phyloP scores from a whole-genome alignment of 2,797 vertebrate genomes.

The Poeciliopsis gracilis region DNA sequence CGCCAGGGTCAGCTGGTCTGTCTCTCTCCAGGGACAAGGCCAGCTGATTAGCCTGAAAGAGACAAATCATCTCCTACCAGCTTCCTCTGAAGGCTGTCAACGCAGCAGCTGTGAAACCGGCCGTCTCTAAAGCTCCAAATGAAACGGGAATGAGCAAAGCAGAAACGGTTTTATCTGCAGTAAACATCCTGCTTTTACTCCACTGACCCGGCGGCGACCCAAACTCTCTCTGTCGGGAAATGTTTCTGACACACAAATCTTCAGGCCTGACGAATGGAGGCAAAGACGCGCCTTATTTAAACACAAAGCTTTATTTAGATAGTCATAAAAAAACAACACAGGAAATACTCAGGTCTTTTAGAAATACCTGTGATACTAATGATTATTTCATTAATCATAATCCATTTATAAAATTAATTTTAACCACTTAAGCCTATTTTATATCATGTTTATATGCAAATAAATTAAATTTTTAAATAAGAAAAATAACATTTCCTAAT shows the following conservation, averaged over 20 bases:
- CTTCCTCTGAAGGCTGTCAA: conserved; percentile 40
- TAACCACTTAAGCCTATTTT: no score
- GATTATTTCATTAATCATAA: no score
- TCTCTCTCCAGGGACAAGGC: conserved; percentile 50
- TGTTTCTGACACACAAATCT: neutral
- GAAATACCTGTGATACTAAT: neutral
- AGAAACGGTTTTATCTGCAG: conserved; percentile 13
- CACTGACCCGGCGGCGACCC: neutral
- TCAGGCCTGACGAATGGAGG: neutral
- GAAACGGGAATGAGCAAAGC: conserved; percentile 10
- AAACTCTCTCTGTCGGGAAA: neutral
- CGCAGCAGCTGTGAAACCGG: neutral
- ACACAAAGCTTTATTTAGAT: neutral
- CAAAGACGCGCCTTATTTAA: neutral
- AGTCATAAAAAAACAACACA: neutral
- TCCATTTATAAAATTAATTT: no score
- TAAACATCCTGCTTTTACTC: conserved; percentile 9
- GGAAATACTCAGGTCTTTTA: neutral
- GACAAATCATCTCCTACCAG: conserved; percentile 33
- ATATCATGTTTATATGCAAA: no score
- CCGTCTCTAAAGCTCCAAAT: conserved; percentile 7
- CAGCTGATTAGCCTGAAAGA: conserved; percentile 30
- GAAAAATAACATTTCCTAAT: no score
- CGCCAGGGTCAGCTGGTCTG: conserved; percentile 25
- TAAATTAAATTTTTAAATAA: no score